phyloP scores from a whole-genome alignment of 1,140 invertebrate species.

The Carposina sasakii region DNA sequence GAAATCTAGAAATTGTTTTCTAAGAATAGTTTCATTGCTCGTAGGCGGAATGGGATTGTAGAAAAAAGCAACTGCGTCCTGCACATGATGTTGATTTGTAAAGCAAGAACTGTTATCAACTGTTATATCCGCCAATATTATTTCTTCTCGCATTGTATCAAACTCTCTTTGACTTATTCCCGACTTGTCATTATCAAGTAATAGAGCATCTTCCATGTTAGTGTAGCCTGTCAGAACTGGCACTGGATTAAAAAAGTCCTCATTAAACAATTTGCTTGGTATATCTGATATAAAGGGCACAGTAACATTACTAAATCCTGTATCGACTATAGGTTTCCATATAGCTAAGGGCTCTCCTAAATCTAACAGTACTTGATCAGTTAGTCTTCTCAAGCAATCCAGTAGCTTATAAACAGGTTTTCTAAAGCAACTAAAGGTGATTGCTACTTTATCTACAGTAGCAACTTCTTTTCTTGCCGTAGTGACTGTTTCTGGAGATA shows the following conservation, averaged over 20 bases:
- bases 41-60: slow-evolving; percentile 78
- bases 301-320: slow-evolving; percentile 77
- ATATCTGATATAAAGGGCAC: slow-evolving; percentile 78
- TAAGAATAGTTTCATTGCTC: slow-evolving; percentile 72
- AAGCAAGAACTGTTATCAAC: slow-evolving; percentile 78
- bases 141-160: slow-evolving; percentile 75
- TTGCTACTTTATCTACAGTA: slow-evolving; percentile 75
- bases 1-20: slow-evolving; percentile 77
- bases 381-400: slow-evolving; percentile 77
- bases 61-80: slow-evolving; percentile 82
- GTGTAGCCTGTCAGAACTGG: slow-evolving; percentile 83
- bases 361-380: slow-evolving; percentile 74
- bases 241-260: slow-evolving; percentile 75
- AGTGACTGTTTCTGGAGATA: slow-evolving; percentile 73
- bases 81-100: slow-evolving; percentile 79
- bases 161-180: slow-evolving; percentile 73
- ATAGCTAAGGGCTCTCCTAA: slow-evolving; percentile 76
- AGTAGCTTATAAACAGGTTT: slow-evolving; percentile 77
- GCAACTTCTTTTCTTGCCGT: slow-evolving; percentile 70
- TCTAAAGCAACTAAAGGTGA: slow-evolving; percentile 78
- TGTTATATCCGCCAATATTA: slow-evolving; percentile 74
- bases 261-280: slow-evolving; percentile 76
- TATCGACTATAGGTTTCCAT: slow-evolving; percentile 85
- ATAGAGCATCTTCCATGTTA: slow-evolving; percentile 83
- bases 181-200: slow-evolving; percentile 54